Conservation (phyloP, 2,888 invertebrate genomes). For the Holacanthella duospinosa region DNA sequence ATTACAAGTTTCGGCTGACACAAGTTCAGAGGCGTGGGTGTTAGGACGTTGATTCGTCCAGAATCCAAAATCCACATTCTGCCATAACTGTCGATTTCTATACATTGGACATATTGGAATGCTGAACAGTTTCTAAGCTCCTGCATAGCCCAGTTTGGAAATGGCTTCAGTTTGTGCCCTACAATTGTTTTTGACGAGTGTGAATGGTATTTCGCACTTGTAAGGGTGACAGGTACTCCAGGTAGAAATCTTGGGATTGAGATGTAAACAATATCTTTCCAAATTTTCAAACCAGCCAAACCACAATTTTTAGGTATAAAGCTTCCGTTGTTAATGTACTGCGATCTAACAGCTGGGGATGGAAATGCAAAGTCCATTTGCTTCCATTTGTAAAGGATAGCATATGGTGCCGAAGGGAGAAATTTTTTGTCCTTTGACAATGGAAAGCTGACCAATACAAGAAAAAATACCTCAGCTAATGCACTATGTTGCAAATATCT, state of each 20-base stretch:
- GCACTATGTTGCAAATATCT: too few relatives aligned
- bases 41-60: neutral
- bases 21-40: neutral
- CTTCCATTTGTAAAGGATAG: neutral
- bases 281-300: neutral
- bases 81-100: neutral
- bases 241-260: neutral
- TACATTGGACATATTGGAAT: neutral
- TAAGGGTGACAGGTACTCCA: neutral
- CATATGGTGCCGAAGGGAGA: too few relatives aligned
- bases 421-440: too few relatives aligned
- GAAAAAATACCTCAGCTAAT: too few relatives aligned
- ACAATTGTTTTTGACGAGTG: neutral
- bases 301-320: neutral
- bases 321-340: neutral
- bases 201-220: neutral
- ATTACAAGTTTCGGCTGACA: neutral
- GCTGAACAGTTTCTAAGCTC: neutral
- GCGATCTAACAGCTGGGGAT: neutral
- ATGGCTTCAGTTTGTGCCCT: neutral
- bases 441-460: too few relatives aligned
- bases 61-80: neutral
- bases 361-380: neutral
- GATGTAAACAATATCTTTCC: neutral
- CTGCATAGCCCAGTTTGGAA: neutral